Base-by-base conservation (phyloP, 2,888 invertebrate species). In the Rotaria socialis region DNA sequence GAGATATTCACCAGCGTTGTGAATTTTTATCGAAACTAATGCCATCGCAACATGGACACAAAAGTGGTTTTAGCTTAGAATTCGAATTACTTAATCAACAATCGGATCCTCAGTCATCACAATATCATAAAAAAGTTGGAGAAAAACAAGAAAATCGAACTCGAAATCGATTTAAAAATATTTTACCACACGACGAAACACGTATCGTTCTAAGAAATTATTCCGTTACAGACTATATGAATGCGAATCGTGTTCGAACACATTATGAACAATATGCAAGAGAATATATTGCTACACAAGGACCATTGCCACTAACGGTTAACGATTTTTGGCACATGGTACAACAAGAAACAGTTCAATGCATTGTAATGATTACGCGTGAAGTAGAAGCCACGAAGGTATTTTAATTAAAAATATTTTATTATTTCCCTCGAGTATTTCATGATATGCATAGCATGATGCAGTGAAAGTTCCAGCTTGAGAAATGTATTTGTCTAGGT, bases 281-380 rank as follows among this genome's bases (percentile, higher is more conserved):
- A 90, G 93, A 93, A 24, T 97, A 97, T 92, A 96, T 97, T 89
- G 97, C 96, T 5, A 96, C 97, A 1, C 97, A 97, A 91, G 97
- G 97, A 1, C 97, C 97, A 1, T 92, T 97, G 89, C 96, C 96
- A 56, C 94, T 94, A 85, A 97, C 97, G 5, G 95, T 96, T 90
- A 95, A 95, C 90, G 95, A 96, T 88, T 97, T 96, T 92, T 97
- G 97, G 97, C 93, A 96, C 84, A 97, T 97, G 97, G 94, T 97
- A 89, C 97, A 96, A 96, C 96, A 97, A 90, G 96, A 97, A 91
- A 93, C 95, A 55, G 96, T 96, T 87, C 94, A 94, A 89, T 95
- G 96, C 86, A 94, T 97, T 89, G 96, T 97, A 87, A 97, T 97
- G 97, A 97, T 97, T 89, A 97, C 97, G 74, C 97, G 97, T 92